Conservation (phyloP, 2,797 vertebrate genomes). For the Adrianichthys oophorus region DNA sequence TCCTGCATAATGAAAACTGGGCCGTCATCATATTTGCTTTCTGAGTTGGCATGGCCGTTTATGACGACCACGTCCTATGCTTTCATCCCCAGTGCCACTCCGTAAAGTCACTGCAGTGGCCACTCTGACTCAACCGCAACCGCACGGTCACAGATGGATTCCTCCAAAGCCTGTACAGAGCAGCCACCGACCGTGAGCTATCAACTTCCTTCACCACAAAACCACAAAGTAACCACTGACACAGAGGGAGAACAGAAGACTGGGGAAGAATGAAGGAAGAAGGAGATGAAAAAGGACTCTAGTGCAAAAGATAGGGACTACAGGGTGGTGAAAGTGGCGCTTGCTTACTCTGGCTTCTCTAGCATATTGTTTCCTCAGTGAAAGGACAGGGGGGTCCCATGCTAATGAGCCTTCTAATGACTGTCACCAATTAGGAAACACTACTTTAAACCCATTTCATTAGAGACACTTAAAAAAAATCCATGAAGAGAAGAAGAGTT, state of each 20-base stretch:
- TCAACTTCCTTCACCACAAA: constrained; percentile 60
- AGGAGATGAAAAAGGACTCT: background rate
- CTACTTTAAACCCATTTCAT: constrained; percentile 80
- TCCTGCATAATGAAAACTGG: background rate
- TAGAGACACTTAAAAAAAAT: constrained; percentile 71
- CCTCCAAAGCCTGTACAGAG: constrained; percentile 58
- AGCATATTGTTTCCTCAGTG: background rate
- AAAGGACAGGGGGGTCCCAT: constrained; percentile 58
- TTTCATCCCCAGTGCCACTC: constrained; percentile 29
- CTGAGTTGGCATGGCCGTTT: constrained; percentile 6
- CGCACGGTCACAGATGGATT: constrained; percentile 63
- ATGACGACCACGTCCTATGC: constrained; percentile 13
- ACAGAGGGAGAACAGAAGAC: constrained; percentile 26
- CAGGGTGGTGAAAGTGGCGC: constrained; percentile 2
- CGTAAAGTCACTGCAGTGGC: constrained; percentile 31
- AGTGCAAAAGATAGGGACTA: constrained; percentile 1
- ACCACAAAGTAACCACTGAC: constrained; percentile 60
- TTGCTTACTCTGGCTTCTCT: constrained; percentile 1
- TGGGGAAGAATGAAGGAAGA: constrained; percentile 13
- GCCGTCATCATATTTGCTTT: background rate
- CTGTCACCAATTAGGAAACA: constrained; percentile 58
- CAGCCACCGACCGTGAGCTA: constrained; percentile 55
- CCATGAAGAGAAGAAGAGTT: constrained; percentile 70
- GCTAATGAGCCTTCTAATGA: constrained; percentile 76
- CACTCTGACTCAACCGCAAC: constrained; percentile 59